A percentile compares a stretch with the other conserved stretches of the same genome.
These are phyloP conservation scores for Sebastes ruberrimus DNA, from an alignment of 2,797 vertebrate genomes.

Conservation along the genomic window DNA sequence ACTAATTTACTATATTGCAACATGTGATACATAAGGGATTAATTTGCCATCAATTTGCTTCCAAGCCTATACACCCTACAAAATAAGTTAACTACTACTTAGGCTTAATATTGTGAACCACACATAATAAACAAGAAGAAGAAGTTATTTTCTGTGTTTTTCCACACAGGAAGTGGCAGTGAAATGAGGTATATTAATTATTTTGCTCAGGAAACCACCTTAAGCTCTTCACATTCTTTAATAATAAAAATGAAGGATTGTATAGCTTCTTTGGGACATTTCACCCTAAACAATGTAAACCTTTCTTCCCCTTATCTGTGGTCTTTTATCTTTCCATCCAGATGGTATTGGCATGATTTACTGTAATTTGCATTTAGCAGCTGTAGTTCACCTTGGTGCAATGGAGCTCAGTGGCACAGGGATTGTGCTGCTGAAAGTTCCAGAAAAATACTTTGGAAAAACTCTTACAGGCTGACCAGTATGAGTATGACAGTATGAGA, in stretches of 20 bases:
- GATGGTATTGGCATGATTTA: not conserved
- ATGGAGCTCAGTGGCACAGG: not conserved
- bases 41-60: not conserved
- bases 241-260: not conserved
- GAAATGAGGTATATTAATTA: not conserved
- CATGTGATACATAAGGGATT: not conserved
- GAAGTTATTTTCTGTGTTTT: not conserved
- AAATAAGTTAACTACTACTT: not conserved
- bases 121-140: not conserved
- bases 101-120: not conserved
- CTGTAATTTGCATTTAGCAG: conserved; percentile 10
- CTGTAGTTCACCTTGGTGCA: not conserved
- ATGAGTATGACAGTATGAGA: no score
- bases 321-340: not conserved
- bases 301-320: not conserved
- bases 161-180: not conserved
- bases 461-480: not conserved
- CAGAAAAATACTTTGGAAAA: not conserved
- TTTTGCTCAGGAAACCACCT: not conserved
- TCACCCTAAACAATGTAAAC: not conserved
- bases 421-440: not conserved
- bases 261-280: not conserved
- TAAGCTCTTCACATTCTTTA: not conserved
- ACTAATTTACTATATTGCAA: not conserved
- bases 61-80: not conserved